Conservation (phyloP, 2,113 vertebrate species). For the Nothocercus nigrocapillus region DNA sequence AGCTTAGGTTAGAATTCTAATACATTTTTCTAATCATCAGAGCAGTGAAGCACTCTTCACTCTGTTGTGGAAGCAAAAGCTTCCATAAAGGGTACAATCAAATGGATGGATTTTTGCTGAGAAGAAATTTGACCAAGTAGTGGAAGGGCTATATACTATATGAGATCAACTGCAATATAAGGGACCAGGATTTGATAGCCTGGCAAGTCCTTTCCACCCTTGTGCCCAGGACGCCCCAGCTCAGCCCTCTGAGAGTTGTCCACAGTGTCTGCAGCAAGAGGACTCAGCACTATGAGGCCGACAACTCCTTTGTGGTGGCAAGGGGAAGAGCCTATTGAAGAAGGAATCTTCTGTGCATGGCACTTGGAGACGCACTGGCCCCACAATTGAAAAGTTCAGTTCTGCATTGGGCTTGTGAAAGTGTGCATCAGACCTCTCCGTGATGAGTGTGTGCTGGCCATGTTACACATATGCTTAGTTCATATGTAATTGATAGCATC, state of each 20-base stretch:
- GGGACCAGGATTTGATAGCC: background rate
- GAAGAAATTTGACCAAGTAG: slow-evolving; percentile 1
- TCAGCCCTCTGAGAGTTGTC: fast-evolving
- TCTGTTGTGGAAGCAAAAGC: background rate
- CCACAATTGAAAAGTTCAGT: background rate
- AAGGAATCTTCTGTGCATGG: background rate
- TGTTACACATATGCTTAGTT: background rate
- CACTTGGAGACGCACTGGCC: background rate
- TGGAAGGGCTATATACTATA: background rate
- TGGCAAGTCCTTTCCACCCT: background rate
- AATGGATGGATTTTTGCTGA: background rate
- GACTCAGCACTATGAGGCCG: background rate
- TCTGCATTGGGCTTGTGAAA: background rate
- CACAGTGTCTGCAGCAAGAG: background rate
- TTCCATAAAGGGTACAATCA: background rate
- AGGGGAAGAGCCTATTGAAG: background rate
- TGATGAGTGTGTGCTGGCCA: background rate
- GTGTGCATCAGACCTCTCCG: background rate
- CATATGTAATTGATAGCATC: background rate
- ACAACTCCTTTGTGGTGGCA: background rate
- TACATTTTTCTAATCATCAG: background rate
- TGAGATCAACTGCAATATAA: background rate
- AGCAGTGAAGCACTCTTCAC: background rate
- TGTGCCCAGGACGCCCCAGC: background rate
- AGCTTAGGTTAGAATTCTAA: background rate